phyloP scores from a whole-genome alignment of 1,140 invertebrate species.

The Venustaconcha ellipsiformis region DNA sequence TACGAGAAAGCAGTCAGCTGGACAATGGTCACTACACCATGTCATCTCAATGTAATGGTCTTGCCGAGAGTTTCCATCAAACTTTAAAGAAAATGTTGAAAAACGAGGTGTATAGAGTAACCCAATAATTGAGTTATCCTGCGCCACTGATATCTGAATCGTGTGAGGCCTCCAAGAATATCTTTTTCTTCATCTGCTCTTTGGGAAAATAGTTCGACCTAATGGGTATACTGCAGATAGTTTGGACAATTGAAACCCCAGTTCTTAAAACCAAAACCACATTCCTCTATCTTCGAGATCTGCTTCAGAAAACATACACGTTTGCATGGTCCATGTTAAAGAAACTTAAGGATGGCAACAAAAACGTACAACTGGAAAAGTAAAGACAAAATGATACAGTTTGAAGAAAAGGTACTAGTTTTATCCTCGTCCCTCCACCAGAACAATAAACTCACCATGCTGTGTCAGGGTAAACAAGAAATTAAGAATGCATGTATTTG shows the following conservation, averaged over 20 bases:
- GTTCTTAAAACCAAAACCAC: neutral
- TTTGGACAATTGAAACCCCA: constrained; percentile 1
- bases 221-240: constrained; percentile 38
- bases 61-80: constrained; percentile 47
- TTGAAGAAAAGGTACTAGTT: neutral
- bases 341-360: neutral
- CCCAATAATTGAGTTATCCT: constrained; percentile 37
- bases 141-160: constrained; percentile 28
- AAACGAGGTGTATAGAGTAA: constrained; percentile 16
- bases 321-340: neutral
- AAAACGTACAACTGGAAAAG: constrained; percentile 11
- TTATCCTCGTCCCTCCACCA: neutral
- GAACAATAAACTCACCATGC: constrained; percentile 26
- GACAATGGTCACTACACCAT: constrained; percentile 36
- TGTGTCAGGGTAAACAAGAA: constrained; percentile 6
- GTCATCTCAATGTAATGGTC: constrained; percentile 25
- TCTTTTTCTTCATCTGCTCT: constrained; percentile 50
- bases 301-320: neutral
- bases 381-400: constrained; percentile 1
- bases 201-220: constrained; percentile 43
- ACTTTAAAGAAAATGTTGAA: constrained; percentile 35
- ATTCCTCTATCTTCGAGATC: neutral
- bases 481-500: neutral
- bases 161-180: constrained; percentile 21
- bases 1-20: constrained; percentile 36